These are phyloP conservation scores for Uloborus diversus DNA, from an alignment of 1,140 invertebrate genomes.

Conservation along the genomic window DNA sequence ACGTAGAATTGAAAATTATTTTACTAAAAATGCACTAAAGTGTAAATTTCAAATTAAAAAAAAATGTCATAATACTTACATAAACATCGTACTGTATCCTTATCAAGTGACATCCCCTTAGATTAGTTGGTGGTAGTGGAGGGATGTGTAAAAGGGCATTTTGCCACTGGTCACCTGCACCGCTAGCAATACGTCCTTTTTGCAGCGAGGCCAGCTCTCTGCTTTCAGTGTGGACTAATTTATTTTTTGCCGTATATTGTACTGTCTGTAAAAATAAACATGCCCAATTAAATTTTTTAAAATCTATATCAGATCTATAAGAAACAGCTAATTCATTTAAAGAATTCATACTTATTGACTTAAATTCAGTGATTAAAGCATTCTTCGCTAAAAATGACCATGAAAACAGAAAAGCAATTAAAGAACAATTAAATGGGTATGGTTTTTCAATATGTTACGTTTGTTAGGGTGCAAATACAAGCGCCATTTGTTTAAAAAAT, in stretches of 20 bases:
- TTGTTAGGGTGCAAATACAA: no score
- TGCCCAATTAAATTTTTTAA: no score
- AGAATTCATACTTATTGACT: no score
- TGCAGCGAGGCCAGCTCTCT: constrained; percentile 83
- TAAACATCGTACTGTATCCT: constrained; percentile 94
- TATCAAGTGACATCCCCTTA: constrained; percentile 92
- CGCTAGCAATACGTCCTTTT: constrained; percentile 83
- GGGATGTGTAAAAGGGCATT: constrained; percentile 93
- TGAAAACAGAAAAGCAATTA: no score
- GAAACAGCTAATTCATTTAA: no score
- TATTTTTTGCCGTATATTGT: constrained; percentile 86
- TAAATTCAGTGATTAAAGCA: no score
- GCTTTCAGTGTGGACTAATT: constrained; percentile 82
- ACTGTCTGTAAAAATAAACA: constrained; percentile 76
- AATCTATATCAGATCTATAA: no score
- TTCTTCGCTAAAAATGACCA: no score
- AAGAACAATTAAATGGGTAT: no score
- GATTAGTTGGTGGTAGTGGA: constrained; percentile 93
- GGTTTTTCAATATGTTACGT: no score
- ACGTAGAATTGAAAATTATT: neutral
- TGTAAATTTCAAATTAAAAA: neutral
- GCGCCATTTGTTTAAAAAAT: no score
- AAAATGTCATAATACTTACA: constrained; percentile 72
- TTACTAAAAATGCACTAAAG: neutral
- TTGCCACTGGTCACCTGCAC: constrained; percentile 84